Evolutionary conservation across 2,113 vertebrate genomes (phyloP).

Genomic region (Anarhynchus alexandrinus): DNA sequence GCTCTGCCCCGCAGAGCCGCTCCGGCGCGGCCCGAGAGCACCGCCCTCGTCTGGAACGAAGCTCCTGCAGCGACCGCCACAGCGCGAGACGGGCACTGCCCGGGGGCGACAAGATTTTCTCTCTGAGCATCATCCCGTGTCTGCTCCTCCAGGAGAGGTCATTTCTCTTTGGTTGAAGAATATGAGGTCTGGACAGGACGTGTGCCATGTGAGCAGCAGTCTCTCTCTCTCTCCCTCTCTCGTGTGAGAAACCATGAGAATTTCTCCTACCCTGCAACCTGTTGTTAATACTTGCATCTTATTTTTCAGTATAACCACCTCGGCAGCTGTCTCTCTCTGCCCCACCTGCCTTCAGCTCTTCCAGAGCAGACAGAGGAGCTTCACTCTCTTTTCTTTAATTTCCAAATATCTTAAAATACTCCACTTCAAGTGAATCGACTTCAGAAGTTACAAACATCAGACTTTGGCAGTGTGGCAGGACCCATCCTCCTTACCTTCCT

Average conservation of each 20-base stretch:
- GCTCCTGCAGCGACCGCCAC: not conserved
- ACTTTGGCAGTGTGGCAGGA: not conserved
- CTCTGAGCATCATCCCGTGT: not conserved
- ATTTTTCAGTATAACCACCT: not conserved
- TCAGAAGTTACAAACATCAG: not conserved
- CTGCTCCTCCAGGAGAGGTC: not conserved
- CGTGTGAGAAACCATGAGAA: not conserved
- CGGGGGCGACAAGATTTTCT: accelerated
- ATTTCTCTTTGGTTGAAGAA: not conserved
- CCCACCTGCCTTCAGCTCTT: not conserved
- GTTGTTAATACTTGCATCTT: not conserved
- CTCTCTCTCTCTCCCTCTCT: not conserved
- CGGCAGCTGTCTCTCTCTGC: not conserved
- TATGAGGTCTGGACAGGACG: not conserved
- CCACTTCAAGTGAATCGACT: not conserved
- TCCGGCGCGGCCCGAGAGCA: not conserved
- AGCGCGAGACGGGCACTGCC: accelerated
- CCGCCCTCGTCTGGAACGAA: not conserved
- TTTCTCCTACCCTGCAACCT: not conserved
- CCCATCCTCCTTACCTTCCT: slow-evolving; percentile 81
- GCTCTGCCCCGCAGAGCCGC: not conserved
- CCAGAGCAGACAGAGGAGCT: not conserved
- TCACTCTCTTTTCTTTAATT: not conserved
- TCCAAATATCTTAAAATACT: not conserved
- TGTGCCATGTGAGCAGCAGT: not conserved